A percentile compares a stretch with the other conserved stretches of the same genome.
Evolutionary conservation across 2,113 vertebrate genomes (phyloP).

Genomic region (Ailurus styani): DNA sequence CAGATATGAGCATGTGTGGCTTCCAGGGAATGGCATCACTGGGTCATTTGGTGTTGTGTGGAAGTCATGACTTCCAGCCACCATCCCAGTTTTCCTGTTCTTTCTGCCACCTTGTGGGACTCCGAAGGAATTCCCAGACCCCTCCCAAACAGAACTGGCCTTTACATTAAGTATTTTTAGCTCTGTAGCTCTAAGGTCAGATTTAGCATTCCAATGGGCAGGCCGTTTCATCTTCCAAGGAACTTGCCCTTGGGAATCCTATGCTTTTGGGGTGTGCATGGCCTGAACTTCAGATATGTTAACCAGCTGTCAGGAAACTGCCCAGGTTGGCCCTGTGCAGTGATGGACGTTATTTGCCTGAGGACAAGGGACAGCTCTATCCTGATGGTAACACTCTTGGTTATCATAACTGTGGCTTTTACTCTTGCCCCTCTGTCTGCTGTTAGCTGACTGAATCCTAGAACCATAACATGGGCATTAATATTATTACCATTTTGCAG

Average conservation of each 20-base stretch:
- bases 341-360: background rate
- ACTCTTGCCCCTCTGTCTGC: fast-evolving
- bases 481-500: background rate
- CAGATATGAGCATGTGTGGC: fast-evolving
- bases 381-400: fast-evolving
- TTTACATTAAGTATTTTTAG: background rate
- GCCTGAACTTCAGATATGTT: background rate
- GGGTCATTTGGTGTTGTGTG: background rate
- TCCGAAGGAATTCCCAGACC: fast-evolving
- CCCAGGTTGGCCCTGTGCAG: background rate
- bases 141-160: background rate
- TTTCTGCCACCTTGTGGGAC: background rate
- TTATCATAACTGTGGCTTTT: background rate
- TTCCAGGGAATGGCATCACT: fast-evolving
- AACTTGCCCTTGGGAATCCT: background rate
- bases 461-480: fast-evolving
- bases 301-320: background rate
- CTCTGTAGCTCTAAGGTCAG: background rate
- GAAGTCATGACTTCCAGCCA: background rate
- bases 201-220: background rate
- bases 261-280: background rate
- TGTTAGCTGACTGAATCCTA: background rate
- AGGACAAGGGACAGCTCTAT: background rate
- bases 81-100: background rate
- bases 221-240: background rate